Base-by-base conservation (phyloP, 2,888 invertebrate genomes). In the Erebia aethiops region DNA sequence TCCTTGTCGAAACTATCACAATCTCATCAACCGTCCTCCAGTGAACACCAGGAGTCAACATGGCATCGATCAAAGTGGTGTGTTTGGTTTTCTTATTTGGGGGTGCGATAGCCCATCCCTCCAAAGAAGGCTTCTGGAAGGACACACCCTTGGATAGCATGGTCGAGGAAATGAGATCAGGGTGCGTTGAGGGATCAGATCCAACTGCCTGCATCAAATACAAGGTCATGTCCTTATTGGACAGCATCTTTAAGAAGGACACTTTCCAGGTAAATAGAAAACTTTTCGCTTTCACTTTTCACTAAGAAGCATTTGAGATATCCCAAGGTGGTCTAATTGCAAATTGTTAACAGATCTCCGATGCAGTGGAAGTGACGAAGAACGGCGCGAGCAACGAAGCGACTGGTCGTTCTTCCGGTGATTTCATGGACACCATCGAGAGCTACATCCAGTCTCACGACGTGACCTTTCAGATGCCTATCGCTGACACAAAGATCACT, bases 171-270 rank as follows among this genome's bases (percentile, higher is more conserved):
- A 96, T 97, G 94, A 95, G 95, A 82, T 94, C 94, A 70, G 95
- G 96, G 82, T 97, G 97, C 87, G 94, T 95, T 56, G 95, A 95
- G 79, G 96, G 96, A 78, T 95, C 95, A 78, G 97, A 97, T 85
- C 96, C 96, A 21, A 94, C 97, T 71, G 96, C 97, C 76, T 97
- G 97, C 90, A 95, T 97, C 89, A 97, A 97, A 88, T 96, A 95
- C 93, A 97, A 96, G 86, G 96, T 97, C 75, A 95, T 97, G 94
- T 95, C 96, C 75, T 94, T 97, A 77, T 90, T 97, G 85, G 97
- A 97, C 87, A 95, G 95, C 81, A 95, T 97, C 79, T 95, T 97
- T 89, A 96, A 95, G 87, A 96, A 97, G 91, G 97, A 97, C 84
- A 95, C 95, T 78, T 96, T 95, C 90, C 95, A 96, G 95, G 97